Evolutionary conservation across 2,797 vertebrate genomes (phyloP), one percentile per base, ranked within the genome.

Genomic region (Clarias platycephalus): DNA sequence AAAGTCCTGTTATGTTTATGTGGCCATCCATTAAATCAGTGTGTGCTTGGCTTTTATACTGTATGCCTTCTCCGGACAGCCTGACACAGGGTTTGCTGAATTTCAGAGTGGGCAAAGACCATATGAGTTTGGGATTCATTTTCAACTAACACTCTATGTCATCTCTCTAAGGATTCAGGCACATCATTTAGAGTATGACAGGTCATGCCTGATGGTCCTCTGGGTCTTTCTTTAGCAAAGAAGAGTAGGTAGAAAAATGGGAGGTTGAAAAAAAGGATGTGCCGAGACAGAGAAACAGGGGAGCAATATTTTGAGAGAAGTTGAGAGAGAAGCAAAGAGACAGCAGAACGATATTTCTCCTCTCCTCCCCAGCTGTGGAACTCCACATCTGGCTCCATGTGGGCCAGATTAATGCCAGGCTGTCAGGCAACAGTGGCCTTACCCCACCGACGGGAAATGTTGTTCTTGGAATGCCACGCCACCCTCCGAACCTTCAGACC

Each of bases 381-480:
- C 81, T 84, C 89, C 89, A 88, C 86, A 88, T 87, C 87, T 76
- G 83, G 74, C 81, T 85, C 83, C 24, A 80, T 84, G 84, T 72
- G 71, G 82, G 81, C 79, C 78, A 68, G 86, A 87, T 85, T 81
- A 83, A 71, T 89, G 87, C 88, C 89, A 90, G 85, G 80, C 86
- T 88, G 87, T 89, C 86, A 89, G 87, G 83, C 85, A 86, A 85
- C 55, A 80, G 86, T 86, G 86, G 86, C 88, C 83, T 79, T 83
- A 84, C 81, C 85, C 87, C 80, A 81, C 86, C 82, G 75, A 82
- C 76, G 71, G 85, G 83, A 89, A 87, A 74, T 90, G 89, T 89
- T 90, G 87, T 86, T 88, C 86, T 90, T 91, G 88, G 90, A 91
- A 71, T 20, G 31, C 85, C 15, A 63, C 84, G 44, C 49, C 55